Percentiles rank a stretch among this genome's conserved stretches.
Conservation (phyloP, 2,113 vertebrate genomes). For the Pangasianodon gigas region DNA sequence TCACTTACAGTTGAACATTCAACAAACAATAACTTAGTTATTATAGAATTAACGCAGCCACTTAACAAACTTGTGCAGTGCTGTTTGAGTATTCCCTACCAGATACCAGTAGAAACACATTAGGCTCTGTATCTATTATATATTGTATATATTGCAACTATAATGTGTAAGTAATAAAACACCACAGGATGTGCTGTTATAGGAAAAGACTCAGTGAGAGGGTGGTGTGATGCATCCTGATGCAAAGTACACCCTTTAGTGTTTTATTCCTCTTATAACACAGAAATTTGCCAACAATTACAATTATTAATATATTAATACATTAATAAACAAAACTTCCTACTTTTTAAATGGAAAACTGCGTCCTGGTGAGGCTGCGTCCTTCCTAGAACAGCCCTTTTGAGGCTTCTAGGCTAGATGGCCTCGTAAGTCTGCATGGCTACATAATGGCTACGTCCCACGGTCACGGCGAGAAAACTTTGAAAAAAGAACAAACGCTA, state of each 20-base stretch:
- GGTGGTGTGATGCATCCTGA: not conserved
- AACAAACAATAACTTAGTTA: conserved; percentile 3
- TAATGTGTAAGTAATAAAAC: not conserved
- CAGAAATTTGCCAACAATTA: not conserved
- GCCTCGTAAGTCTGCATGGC: no score
- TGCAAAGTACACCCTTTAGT: not conserved
- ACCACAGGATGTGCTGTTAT: not conserved
- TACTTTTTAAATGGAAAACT: not conserved
- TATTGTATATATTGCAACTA: not conserved
- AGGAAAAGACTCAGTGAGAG: not conserved
- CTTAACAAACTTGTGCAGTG: not conserved
- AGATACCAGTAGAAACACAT: not conserved
- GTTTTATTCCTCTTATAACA: not conserved
- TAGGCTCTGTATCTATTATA: not conserved
- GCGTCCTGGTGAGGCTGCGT: no score
- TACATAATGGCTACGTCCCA: no score
- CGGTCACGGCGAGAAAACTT: no score
- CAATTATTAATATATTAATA: not conserved
- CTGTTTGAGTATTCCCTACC: not conserved
- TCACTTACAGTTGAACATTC: not conserved
- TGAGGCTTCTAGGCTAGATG: no score
- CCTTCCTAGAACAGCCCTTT: no score
- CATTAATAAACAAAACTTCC: not conserved
- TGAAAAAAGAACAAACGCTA: no score
- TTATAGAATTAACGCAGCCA: not conserved